phyloP scores from a whole-genome alignment of 2,113 vertebrate species.

The Gobiocypris rarus region DNA sequence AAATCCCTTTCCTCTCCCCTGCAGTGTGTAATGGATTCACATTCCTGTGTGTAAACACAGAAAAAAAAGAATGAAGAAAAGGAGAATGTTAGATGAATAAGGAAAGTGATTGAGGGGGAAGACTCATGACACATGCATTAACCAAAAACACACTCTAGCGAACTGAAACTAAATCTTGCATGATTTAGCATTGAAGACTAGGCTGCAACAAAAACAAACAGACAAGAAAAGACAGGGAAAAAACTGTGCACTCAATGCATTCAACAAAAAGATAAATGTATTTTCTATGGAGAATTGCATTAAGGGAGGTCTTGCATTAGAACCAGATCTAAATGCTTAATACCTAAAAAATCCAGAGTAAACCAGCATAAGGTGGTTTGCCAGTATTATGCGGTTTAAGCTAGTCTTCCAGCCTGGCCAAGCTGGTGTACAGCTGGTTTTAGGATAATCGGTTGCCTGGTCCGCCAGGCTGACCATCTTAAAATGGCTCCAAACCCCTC shows the following conservation, averaged over 20 bases:
- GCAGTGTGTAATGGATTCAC: constrained; percentile 59
- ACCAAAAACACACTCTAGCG: constrained; percentile 9
- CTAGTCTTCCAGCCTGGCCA: neutral
- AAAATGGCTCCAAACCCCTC: too few relatives aligned
- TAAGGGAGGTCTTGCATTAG: too few relatives aligned
- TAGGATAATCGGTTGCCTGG: too few relatives aligned
- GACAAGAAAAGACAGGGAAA: neutral
- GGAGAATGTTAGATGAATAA: constrained; percentile 4
- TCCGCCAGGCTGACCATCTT: too few relatives aligned
- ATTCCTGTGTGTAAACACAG: constrained; percentile 60
- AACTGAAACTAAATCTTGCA: constrained; percentile 29
- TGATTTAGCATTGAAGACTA: neutral
- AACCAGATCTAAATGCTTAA: neutral
- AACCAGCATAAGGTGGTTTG: neutral
- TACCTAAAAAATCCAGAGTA: neutral
- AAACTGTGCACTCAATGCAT: neutral
- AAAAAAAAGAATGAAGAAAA: constrained; percentile 11
- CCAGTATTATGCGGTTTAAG: neutral
- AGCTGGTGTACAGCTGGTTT: neutral
- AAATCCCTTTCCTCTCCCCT: constrained; percentile 75
- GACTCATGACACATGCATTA: constrained; percentile 30
- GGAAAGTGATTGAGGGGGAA: neutral
- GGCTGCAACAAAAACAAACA: neutral
- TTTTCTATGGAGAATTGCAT: too few relatives aligned
- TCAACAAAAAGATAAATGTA: neutral